A percentile compares a stretch with the other conserved stretches of the same genome.
Evolutionary conservation across 2,797 vertebrate species (phyloP).

Genomic region (Manis crassicaudata): DNA sequence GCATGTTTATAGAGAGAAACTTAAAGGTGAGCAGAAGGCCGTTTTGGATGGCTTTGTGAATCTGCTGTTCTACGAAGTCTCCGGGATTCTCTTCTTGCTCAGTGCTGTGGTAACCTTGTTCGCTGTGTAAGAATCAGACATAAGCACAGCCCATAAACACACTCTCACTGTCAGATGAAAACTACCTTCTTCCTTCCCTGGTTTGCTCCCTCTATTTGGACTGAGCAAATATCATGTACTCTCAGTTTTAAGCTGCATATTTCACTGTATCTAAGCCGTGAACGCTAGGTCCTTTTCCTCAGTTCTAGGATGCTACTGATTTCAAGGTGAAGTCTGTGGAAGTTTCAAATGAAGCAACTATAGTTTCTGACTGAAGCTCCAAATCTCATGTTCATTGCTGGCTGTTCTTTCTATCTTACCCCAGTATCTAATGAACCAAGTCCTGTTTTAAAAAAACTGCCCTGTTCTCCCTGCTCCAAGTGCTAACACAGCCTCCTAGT

Average conservation of each 20-base stretch:
- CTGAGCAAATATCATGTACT: neutral
- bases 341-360: neutral
- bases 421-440: neutral
- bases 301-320: neutral
- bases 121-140: neutral
- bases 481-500: neutral
- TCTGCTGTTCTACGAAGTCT: neutral
- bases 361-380: neutral
- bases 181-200: neutral
- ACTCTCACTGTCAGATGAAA: neutral
- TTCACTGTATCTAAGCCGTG: constrained; percentile 13
- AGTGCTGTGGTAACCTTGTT: neutral
- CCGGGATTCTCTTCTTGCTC: neutral
- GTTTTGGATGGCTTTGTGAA: neutral
- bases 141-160: neutral
- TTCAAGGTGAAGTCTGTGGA: neutral
- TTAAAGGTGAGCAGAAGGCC: neutral
- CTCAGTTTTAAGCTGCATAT: neutral
- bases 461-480: neutral
- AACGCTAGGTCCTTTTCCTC: neutral
- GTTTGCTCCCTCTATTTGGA: neutral
- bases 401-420: neutral
- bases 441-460: neutral
- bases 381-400: neutral
- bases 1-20: neutral